These are phyloP conservation scores for Callinectes sapidus DNA, from an alignment of 2,888 invertebrate genomes.

Conservation along the genomic window DNA sequence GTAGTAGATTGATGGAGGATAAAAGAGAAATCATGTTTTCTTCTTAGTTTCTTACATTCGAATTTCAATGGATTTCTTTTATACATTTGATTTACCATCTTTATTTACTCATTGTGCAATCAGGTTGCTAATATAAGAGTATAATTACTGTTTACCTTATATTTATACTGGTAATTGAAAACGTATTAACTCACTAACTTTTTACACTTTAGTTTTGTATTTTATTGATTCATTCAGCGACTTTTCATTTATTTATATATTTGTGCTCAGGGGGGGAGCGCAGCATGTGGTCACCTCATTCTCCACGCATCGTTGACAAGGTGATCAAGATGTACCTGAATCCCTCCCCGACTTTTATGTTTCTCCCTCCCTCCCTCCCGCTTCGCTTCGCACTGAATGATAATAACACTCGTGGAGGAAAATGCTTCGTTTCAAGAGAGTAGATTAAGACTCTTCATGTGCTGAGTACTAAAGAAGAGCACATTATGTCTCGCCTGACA, in stretches of 20 bases:
- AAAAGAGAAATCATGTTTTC: too few relatives aligned
- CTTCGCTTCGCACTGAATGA: background rate
- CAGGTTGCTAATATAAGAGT: background rate
- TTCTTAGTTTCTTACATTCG: too few relatives aligned
- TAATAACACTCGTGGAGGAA: background rate
- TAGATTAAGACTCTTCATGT: background rate
- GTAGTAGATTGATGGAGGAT: background rate
- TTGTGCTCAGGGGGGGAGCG: background rate
- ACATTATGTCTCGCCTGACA: background rate
- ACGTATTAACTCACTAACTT: background rate
- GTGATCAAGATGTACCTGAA: constrained; percentile 21
- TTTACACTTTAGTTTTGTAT: background rate
- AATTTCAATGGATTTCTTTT: too few relatives aligned
- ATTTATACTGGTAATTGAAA: too few relatives aligned
- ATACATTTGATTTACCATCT: too few relatives aligned
- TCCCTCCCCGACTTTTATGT: background rate
- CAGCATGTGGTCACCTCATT: background rate
- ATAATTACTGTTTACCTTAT: background rate
- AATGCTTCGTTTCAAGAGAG: background rate
- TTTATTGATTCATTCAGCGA: background rate
- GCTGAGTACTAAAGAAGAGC: background rate
- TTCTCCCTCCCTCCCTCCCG: background rate
- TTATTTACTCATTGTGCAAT: too few relatives aligned
- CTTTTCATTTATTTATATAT: background rate
- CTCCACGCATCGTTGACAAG: constrained; percentile 13